Evolutionary conservation across 2,797 vertebrate genomes (phyloP).

Genomic region (Oryzias dopingdopingensis): DNA sequence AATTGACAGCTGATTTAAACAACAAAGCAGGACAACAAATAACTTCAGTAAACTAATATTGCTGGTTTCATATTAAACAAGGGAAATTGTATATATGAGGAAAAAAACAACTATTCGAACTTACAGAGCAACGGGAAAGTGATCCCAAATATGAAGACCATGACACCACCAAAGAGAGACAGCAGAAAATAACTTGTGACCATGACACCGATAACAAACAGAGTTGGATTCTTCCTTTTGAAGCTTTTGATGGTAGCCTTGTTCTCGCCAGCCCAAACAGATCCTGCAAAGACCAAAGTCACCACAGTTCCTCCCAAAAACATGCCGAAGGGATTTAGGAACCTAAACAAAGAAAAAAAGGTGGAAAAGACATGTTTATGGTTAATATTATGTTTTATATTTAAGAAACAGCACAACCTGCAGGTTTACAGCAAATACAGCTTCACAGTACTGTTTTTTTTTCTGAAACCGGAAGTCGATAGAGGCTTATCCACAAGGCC

Average conservation of each 20-base stretch:
- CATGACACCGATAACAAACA: slow-evolving; percentile 87
- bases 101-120: slow-evolving; percentile 51
- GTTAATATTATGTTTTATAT: not conserved
- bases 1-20: too few species aligned
- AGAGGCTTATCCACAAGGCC: slow-evolving; percentile 28
- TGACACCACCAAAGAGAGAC: slow-evolving; percentile 90
- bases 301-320: slow-evolving; percentile 90
- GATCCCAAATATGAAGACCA: slow-evolving; percentile 97
- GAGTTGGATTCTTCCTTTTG: slow-evolving; percentile 90
- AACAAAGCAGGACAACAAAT: too few species aligned
- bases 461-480: slow-evolving; percentile 3
- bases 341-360: slow-evolving; percentile 74
- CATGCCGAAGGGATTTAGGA: slow-evolving; percentile 93
- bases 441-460: not conserved
- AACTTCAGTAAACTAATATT: too few species aligned
- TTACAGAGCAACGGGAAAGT: slow-evolving; percentile 92
- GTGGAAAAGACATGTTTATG: too few species aligned
- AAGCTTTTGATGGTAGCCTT: slow-evolving; percentile 87
- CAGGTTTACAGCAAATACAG: slow-evolving; percentile 26
- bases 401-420: slow-evolving; percentile 53
- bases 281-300: slow-evolving; percentile 87
- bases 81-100: too few species aligned
- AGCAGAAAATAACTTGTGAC: slow-evolving; percentile 91
- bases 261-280: slow-evolving; percentile 95
- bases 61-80: too few species aligned